Base-by-base conservation (phyloP, 2,113 vertebrate species). In the Laterallus jamaicensis region DNA sequence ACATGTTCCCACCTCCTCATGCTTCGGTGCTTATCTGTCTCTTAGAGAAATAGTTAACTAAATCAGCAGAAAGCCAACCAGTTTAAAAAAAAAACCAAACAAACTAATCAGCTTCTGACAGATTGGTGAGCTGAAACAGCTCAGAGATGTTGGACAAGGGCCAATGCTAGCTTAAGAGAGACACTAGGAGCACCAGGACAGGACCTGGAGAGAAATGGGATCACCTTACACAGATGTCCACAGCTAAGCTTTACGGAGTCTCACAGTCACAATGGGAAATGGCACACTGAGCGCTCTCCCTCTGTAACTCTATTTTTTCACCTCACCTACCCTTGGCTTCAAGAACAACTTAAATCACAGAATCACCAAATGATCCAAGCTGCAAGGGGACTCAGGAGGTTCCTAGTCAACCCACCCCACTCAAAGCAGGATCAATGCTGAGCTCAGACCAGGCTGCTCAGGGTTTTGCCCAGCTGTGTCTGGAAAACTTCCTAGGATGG, bases 21-120 rank as follows among this genome's bases (percentile, higher is more conserved):
- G 66, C 82, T 88, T 56, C 66, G 70, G 31, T 87, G 66, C 66
- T 96, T 77, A 52, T 89, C 88, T 87, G 91, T 67, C 70, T 95
- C 55, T 58, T 7, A 31, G 37, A 60, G 32, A 93, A 88, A 84
- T 32, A 78, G 47, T 56, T 82, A 92, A 85, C 70, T 79, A 75
- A 90, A 92, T 73, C 52, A 94, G 75, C 75, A 88, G 60, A 88
- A 95, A 92, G 47, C 20, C 37, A 82, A 62, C 29, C 37, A 75
- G 35, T 85, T 86, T 14, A 29, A 29, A 68, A 83, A 68, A 83
- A 47, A 49, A 49, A 49, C 21, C 47, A 20, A 15, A 16, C 64
- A 71, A 54, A 15, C 20, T 77, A 28, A 82, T 62, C 58, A 75
- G 42, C 13, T 82, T 85, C 76, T 88, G 59, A 25, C 59, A 74